Evolutionary conservation across 2,113 vertebrate species (phyloP), one percentile per base, ranked within the genome.

Genomic region (Phocoena phocoena): DNA sequence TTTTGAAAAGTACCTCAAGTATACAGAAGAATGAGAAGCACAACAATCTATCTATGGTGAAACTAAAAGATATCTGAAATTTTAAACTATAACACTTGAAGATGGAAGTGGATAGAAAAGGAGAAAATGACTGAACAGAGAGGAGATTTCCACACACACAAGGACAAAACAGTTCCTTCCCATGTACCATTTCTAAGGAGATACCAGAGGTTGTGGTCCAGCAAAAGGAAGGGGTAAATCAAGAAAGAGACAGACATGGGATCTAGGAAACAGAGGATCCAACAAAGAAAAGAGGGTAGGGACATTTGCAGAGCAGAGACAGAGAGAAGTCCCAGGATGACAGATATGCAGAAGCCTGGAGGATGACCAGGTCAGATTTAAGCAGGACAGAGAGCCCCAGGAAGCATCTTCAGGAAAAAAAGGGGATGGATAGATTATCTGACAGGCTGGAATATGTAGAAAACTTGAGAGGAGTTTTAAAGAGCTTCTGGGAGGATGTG

Each of bases 1-100:
- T 90, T 77, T n/a, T 65, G 91, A 74, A 96, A 96, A 88, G 50
- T 13, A 80, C 21, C 71, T 89, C 41, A 11, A 13, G 18, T 18
- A 60, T 31, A 84, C 20, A 76, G 44, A 55, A 71, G 5, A 92
- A 41, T 25, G 50, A 93, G 76, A 82, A 81, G 81, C 58, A 33
- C 17, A 79, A 83, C 83, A 80, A 41, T 33, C 28, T 23, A 21
- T 5, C 88, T 71, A 5, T 0, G 5, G 73, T n/a, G 33, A 38
- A 73, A 60, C 38, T 5, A 65, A 47, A 33, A 44, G 60, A 31
- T 17, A 8, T 7, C 86, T 62, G 53, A 53, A 90, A 88, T 70
- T 86, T 41, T 26, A 90, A 68, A 80, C 55, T 17, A 38, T 11
- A 25, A 41, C 65, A 62, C 26, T 26, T 5, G 44, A 76, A 58